Percentiles rank a stretch among this genome's conserved stretches.
Conservation (phyloP, 2,797 vertebrate species). For the Xenentodon cancila region DNA sequence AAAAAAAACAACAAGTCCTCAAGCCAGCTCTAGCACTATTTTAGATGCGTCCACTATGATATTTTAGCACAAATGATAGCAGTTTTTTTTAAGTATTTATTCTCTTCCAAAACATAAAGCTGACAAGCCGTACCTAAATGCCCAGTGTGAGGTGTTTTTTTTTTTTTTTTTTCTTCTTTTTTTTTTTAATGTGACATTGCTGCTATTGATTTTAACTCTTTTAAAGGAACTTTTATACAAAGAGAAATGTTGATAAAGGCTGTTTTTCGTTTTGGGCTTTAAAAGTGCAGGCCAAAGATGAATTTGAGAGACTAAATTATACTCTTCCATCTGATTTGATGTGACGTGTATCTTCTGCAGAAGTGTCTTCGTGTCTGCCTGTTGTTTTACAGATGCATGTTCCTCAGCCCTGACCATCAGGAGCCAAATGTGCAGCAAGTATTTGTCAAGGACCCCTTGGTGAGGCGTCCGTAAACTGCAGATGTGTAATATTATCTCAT, state of each 20-base stretch:
- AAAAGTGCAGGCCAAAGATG: slow-evolving; percentile 33
- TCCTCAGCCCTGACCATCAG: slow-evolving; percentile 13
- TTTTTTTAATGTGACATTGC: slow-evolving; percentile 17
- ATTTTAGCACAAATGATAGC: slow-evolving; percentile 12
- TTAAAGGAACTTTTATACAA: slow-evolving; percentile 18
- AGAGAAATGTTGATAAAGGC: slow-evolving; percentile 32
- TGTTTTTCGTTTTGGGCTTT: slow-evolving; percentile 37
- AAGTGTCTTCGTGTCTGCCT: slow-evolving; percentile 17
- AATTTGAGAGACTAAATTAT: slow-evolving; percentile 15
- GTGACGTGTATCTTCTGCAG: slow-evolving; percentile 21
- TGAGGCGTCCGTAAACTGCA: slow-evolving; percentile 22
- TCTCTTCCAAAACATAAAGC: slow-evolving; percentile 18
- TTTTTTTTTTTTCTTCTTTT: slow-evolving; percentile 28
- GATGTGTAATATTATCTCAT: slow-evolving; percentile 5
- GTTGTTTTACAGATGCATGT: slow-evolving; percentile 22
- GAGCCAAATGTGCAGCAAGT: slow-evolving; percentile 15
- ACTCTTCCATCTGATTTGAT: slow-evolving; percentile 39
- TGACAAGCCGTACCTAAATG: slow-evolving; percentile 36
- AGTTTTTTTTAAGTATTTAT: slow-evolving; percentile 41
- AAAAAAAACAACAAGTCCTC: slow-evolving; percentile 1
- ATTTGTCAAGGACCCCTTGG: background rate
- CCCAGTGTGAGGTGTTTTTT: slow-evolving; percentile 12
- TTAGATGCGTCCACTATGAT: background rate
- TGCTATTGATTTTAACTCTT: slow-evolving; percentile 36
- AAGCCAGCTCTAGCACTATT: slow-evolving; percentile 10